Percentiles rank a stretch among this genome's conserved stretches.
phyloP scores from a whole-genome alignment of 2,797 vertebrate genomes.

The Pachyuromys duprasi region DNA sequence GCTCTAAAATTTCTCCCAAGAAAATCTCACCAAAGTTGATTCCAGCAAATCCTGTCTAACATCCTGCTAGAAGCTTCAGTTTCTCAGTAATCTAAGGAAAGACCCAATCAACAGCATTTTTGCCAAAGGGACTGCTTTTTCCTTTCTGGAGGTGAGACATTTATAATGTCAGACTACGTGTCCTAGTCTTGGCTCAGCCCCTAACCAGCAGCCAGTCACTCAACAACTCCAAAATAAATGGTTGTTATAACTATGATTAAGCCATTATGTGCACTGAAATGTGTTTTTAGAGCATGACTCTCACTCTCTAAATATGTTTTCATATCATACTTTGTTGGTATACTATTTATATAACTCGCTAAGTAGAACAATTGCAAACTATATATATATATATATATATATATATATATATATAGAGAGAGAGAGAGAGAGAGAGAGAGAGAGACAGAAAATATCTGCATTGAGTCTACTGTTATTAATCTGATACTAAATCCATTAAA shows the following conservation, averaged over 20 bases:
- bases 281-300: slow-evolving; percentile 16
- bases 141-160: not conserved
- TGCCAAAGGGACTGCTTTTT: slow-evolving; percentile 48
- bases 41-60: slow-evolving; percentile 79
- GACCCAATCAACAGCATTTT: slow-evolving; percentile 15
- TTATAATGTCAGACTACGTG: slow-evolving; percentile 34
- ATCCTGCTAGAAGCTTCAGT: slow-evolving; percentile 63
- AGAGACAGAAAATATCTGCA: slow-evolving; percentile 20
- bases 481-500: not conserved
- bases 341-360: not conserved
- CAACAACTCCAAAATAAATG: slow-evolving; percentile 12
- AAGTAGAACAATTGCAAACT: slow-evolving; percentile 43
- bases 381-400: slow-evolving; percentile 57
- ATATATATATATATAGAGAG: too few species aligned
- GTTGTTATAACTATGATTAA: not conserved
- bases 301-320: slow-evolving; percentile 15
- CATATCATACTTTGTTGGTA: not conserved
- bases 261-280: slow-evolving; percentile 33
- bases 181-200: slow-evolving; percentile 14
- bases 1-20: slow-evolving; percentile 79
- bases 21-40: slow-evolving; percentile 83
- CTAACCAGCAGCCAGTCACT: slow-evolving; percentile 34
- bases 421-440: too few species aligned
- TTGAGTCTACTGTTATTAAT: slow-evolving; percentile 34
- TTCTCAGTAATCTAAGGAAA: slow-evolving; percentile 54